Evolutionary conservation across 2,113 vertebrate genomes (phyloP).

Genomic region (Gallinago jamesoni): DNA sequence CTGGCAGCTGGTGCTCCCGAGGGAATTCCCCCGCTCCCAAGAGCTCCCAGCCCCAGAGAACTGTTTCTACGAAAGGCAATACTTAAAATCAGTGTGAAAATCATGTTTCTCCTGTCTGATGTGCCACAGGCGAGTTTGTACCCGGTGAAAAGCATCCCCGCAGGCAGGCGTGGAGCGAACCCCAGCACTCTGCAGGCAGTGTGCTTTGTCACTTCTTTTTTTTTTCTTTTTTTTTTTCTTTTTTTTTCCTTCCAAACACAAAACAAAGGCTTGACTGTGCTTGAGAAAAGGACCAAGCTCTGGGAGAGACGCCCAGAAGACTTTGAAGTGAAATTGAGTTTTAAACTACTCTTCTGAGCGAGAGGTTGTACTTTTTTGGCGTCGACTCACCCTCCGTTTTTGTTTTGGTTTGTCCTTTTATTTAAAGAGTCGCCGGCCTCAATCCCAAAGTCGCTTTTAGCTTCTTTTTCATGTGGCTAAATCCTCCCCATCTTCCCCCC

Average conservation of each 20-base stretch:
- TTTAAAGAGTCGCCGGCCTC: background rate
- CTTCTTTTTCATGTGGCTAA: background rate
- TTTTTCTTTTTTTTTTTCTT: background rate
- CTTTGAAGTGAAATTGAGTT: constrained; percentile 27
- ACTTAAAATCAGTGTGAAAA: background rate
- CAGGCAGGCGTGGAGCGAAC: background rate
- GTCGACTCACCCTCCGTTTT: background rate
- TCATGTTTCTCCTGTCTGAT: background rate
- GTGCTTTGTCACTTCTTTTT: background rate
- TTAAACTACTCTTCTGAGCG: constrained; percentile 65
- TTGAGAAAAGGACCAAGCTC: background rate
- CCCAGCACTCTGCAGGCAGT: background rate
- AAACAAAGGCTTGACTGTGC: background rate
- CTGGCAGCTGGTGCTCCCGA: accelerated
- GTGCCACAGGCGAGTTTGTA: background rate
- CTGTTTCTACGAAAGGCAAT: background rate
- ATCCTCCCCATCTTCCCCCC: background rate
- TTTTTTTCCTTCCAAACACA: background rate
- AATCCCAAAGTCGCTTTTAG: background rate
- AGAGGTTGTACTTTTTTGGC: background rate
- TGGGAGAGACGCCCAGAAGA: background rate
- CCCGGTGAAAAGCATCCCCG: accelerated
- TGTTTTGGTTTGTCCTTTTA: background rate
- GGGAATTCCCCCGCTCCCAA: background rate
- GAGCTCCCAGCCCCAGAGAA: background rate